phyloP scores from a whole-genome alignment of 1,140 invertebrate species.

The Episyrphus balteatus region DNA sequence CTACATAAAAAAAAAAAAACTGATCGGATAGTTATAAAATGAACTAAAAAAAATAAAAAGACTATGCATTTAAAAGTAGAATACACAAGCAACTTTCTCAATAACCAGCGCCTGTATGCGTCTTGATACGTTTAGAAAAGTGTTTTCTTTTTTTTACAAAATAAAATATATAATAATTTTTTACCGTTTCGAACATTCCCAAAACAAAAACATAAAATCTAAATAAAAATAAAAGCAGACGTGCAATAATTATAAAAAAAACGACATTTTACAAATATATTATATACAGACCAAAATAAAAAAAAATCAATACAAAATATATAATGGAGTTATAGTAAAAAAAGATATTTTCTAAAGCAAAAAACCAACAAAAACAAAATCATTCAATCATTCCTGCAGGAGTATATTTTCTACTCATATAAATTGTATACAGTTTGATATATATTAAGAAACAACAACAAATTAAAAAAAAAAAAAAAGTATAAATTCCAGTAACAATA shows the following conservation, averaged over 20 bases:
- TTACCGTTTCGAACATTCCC: constrained; percentile 15
- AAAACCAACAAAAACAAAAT: constrained; percentile 2
- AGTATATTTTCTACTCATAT: constrained; percentile 7
- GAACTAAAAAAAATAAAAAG: constrained; percentile 9
- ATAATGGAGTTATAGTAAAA: constrained; percentile 6
- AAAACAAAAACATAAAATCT: constrained; percentile 16
- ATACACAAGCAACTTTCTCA: no score
- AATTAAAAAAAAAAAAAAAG: constrained; percentile 9
- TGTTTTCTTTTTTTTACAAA: no score
- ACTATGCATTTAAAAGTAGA: constrained; percentile 7
- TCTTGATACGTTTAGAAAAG: no score
- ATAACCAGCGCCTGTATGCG: no score
- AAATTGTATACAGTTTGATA: neutral
- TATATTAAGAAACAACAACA: neutral
- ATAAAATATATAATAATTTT: no score
- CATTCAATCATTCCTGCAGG: constrained; percentile 3
- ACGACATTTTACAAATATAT: constrained; percentile 12
- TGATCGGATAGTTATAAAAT: neutral
- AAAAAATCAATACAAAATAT: constrained; percentile 4
- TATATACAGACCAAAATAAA: constrained; percentile 18
- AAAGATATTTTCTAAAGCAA: neutral
- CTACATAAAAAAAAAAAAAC: neutral
- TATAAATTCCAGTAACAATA: no score
- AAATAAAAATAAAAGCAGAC: neutral
- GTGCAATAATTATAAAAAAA: constrained; percentile 13